These are phyloP conservation scores for Trematocara stigmaticum DNA, from an alignment of 2,113 vertebrate species.

Conservation along the genomic window DNA sequence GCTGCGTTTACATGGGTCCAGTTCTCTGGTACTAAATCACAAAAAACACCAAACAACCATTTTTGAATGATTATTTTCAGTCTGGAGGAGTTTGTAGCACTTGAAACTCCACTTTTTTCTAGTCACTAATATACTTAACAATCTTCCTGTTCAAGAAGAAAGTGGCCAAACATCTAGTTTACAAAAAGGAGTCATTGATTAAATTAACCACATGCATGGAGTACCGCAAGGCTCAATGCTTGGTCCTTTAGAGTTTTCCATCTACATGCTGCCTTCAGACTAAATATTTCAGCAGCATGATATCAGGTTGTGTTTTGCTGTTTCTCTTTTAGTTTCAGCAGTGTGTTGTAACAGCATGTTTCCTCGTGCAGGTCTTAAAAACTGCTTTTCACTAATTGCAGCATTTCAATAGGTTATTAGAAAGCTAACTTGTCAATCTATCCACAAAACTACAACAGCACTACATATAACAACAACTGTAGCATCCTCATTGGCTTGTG, in stretches of 20 bases:
- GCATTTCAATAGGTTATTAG: background rate
- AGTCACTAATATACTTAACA: background rate
- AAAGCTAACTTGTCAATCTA: background rate
- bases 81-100: background rate
- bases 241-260: background rate
- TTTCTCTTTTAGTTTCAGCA: background rate
- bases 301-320: background rate
- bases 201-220: background rate
- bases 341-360: background rate
- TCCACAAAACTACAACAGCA: background rate
- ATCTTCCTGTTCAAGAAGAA: background rate
- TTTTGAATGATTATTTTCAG: background rate
- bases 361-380: background rate
- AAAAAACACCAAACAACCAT: background rate
- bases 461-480: background rate
- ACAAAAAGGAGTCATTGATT: background rate
- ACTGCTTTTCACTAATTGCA: background rate
- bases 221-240: background rate
- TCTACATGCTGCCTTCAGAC: background rate
- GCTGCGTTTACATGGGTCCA: slow-evolving; percentile 40
- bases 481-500: background rate
- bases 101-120: background rate
- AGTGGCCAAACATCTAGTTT: background rate
- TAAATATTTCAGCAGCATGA: background rate
- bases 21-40: slow-evolving; percentile 55